A percentile compares a stretch with the other conserved stretches of the same genome.
phyloP scores from a whole-genome alignment of 2,888 invertebrate species.

The Ptychoptera albimana region DNA sequence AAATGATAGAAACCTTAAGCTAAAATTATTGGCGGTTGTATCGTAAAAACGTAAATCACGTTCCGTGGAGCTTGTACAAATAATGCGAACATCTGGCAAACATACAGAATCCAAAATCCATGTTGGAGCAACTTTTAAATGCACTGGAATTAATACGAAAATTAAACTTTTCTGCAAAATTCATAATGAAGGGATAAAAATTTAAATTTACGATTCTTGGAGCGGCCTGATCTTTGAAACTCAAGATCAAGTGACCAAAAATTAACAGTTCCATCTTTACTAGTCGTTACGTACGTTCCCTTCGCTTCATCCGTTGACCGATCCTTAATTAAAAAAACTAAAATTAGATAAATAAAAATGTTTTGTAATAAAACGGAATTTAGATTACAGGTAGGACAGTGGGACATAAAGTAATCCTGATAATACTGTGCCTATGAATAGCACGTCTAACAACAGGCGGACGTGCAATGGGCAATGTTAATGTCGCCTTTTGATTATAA shows the following conservation, averaged over 20 bases:
- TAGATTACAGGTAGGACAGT: constrained; percentile 26
- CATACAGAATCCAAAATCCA: constrained; percentile 60
- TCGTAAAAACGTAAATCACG: constrained; percentile 69
- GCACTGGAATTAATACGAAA: constrained; percentile 28
- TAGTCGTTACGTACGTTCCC: constrained; percentile 58
- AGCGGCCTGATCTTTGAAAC: constrained; percentile 43
- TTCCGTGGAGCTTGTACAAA: constrained; percentile 63
- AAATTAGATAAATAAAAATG: constrained; percentile 1
- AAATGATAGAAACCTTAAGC: neutral
- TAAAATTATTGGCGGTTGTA: constrained; percentile 54
- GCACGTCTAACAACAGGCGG: constrained; percentile 41
- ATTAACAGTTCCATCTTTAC: constrained; percentile 60
- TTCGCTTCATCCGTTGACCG: constrained; percentile 39
- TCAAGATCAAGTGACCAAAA: constrained; percentile 61
- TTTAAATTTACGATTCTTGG: constrained; percentile 41
- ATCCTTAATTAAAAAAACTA: constrained; percentile 24
- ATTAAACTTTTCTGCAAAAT: neutral
- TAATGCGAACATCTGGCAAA: constrained; percentile 59
- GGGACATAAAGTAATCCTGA: constrained; percentile 44
- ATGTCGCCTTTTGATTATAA: constrained; percentile 40
- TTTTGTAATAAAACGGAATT: neutral
- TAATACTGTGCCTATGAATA: constrained; percentile 53
- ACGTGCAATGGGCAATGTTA: constrained; percentile 46
- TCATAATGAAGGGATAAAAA: neutral
- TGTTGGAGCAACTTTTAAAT: constrained; percentile 43